A percentile compares a stretch with the other conserved stretches of the same genome.
These are phyloP conservation scores for Hydrocynus forskahlii DNA, from an alignment of 2,797 vertebrate species.

Conservation along the genomic window DNA sequence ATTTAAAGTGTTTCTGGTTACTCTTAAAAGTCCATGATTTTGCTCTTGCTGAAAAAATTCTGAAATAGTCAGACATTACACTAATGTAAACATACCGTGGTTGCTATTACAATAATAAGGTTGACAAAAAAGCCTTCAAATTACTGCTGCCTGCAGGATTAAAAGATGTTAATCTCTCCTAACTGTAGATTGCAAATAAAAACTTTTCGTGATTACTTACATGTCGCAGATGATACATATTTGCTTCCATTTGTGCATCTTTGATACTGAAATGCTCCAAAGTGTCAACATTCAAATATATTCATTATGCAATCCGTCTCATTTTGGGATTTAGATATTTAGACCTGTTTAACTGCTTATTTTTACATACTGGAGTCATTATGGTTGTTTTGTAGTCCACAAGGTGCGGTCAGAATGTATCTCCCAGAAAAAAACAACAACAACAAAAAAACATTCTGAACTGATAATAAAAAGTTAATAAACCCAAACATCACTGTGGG, in stretches of 20 bases:
- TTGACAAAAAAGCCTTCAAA: not conserved
- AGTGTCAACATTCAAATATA: slow-evolving; percentile 1
- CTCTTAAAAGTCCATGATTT: too few relatives aligned
- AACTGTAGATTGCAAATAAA: not conserved
- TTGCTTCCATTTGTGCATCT: not conserved
- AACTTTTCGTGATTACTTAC: not conserved
- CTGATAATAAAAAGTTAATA: too few relatives aligned
- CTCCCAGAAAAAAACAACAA: not conserved
- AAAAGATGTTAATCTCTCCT: not conserved
- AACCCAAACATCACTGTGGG: too few relatives aligned
- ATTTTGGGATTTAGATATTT: not conserved
- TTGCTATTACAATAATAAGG: not conserved
- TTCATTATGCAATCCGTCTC: not conserved
- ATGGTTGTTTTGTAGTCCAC: not conserved
- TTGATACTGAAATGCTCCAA: not conserved
- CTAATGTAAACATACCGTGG: slow-evolving; percentile 8
- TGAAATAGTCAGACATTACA: not conserved
- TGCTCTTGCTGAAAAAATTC: not conserved
- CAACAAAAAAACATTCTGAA: too few relatives aligned
- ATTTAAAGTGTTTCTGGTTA: not conserved
- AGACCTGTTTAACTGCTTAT: slow-evolving; percentile 7
- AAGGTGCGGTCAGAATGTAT: not conserved
- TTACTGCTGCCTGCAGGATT: not conserved
- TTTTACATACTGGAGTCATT: not conserved
- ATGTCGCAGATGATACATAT: not conserved